Evolutionary conservation across 2,888 invertebrate species (phyloP).

Genomic region (Monoplex corrugatus): DNA sequence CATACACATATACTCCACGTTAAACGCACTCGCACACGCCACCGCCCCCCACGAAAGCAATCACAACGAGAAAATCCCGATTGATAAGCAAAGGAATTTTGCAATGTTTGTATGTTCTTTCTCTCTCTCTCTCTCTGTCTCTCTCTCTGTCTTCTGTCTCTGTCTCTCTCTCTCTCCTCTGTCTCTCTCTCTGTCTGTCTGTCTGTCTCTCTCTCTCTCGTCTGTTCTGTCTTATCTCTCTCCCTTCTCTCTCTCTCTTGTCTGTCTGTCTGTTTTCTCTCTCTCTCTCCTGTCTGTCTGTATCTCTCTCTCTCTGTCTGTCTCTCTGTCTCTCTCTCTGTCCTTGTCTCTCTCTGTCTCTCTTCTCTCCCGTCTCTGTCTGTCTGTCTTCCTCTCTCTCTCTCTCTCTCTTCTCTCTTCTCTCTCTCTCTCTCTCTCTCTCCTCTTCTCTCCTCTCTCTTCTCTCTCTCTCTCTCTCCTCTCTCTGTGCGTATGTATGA

Average conservation of each 20-base stretch:
- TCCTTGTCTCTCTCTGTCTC: neutral
- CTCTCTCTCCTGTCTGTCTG: neutral
- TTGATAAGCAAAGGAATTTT: too few relatives aligned
- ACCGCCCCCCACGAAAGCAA: too few relatives aligned
- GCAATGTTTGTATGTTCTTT: neutral
- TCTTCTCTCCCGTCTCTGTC: neutral
- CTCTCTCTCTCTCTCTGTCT: neutral
- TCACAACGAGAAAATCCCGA: too few relatives aligned
- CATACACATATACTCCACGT: too few relatives aligned
- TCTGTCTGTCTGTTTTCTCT: neutral
- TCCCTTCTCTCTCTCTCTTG: neutral
- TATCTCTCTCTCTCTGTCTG: neutral
- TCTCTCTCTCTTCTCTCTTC: neutral
- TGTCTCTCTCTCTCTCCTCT: neutral
- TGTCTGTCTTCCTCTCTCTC: neutral
- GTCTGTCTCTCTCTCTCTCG: neutral
- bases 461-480: neutral
- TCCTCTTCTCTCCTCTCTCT: neutral
- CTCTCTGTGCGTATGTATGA: neutral
- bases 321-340: neutral
- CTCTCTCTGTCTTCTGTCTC: neutral
- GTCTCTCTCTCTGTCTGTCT: neutral
- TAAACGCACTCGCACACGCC: too few relatives aligned
- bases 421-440: neutral
- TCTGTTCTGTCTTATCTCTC: neutral